These are phyloP conservation scores for Cydia fagiglandana DNA, from an alignment of 1,140 invertebrate genomes.

Conservation along the genomic window DNA sequence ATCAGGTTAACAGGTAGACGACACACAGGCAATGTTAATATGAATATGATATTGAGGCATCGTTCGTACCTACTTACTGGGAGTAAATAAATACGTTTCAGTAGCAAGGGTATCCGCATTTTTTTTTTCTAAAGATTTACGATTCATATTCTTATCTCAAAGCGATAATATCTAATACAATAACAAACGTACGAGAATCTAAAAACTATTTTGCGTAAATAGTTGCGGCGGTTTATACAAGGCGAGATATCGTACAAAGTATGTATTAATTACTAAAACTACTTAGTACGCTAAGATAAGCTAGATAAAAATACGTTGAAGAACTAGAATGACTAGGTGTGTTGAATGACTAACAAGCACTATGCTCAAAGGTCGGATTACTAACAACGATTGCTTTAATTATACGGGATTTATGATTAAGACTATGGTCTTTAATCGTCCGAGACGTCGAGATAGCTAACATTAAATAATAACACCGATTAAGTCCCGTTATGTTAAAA, in stretches of 20 bases:
- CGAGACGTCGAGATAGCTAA: background rate
- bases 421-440: background rate
- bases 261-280: background rate
- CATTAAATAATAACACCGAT: background rate
- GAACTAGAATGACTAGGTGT: background rate
- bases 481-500: background rate
- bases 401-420: background rate
- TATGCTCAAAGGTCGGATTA: no score
- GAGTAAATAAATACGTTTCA: no score
- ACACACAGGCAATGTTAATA: no score
- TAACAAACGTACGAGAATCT: background rate
- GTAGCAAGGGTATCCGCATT: no score
- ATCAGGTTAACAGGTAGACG: no score
- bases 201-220: background rate
- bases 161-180: no score
- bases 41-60: background rate
- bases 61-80: no score
- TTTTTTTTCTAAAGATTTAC: no score
- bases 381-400: background rate
- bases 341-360: no score
- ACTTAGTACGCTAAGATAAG: background rate
- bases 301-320: background rate
- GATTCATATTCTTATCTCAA: no score
- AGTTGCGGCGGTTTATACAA: background rate
- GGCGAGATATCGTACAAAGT: background rate